Evolutionary conservation across 1,140 invertebrate genomes (phyloP), one percentile per base, ranked within the genome.

Genomic region (Ephestia elutella): DNA sequence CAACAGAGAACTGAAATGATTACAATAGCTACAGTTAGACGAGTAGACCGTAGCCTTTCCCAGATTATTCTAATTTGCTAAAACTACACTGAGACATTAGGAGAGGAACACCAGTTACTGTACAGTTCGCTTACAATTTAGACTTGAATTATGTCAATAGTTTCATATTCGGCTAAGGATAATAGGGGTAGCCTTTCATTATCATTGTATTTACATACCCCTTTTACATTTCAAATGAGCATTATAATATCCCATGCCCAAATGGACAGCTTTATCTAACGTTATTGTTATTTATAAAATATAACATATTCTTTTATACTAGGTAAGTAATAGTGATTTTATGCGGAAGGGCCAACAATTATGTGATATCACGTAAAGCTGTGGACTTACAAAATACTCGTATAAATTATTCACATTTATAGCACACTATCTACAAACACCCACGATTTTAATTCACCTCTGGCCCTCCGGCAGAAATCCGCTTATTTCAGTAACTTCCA

Each of bases 341-440:
- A 72, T 79, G 73, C 82, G 69, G 72, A 74, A 81, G 82, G 78
- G 82, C 82, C 85, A 74, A 64, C 70, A 70, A 68, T 70, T 69
- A 68, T 78, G 80, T 82, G 78, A 77, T 76, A 82, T 87, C 82
- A 84, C 77, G 82, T 85, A 85, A 85, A 87, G 82, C 80, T 86
- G 84, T 75, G 78, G 77, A 84, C 84, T 87, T 86, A 87, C 82
- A 87, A 81, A 81, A 82, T 87, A 86, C 75, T 86, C 82, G 82
- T 86, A 86, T 85, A 86, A 87, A 86, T 86, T 87, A 87, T 87
- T 86, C 83, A 87, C 85, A 86, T 85, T 82, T 85, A 85, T 84
- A 87, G 82, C 82, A 86, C 82, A 86, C 82, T 87, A 87, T 87
- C 85, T 87, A 87, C 85, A 87, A 75, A 83, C 80, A 86, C 77